Base-by-base conservation (phyloP, 2,888 invertebrate species). In the Onthophagus sagittarius region DNA sequence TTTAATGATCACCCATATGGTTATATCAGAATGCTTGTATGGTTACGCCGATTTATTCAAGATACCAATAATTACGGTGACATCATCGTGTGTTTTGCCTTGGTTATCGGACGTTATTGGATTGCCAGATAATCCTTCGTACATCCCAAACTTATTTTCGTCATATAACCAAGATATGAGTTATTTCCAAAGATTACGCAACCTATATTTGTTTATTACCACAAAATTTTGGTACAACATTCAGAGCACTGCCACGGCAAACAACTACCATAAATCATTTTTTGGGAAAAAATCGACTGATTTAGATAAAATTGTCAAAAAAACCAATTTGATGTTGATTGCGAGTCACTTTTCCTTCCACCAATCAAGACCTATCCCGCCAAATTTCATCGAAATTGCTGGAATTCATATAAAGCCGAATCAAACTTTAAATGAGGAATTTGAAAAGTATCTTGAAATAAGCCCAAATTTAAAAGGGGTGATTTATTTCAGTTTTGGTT, bases 401-500 rank as follows among this genome's bases (percentile, higher is more conserved):
- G 89, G 89, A 6, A 78, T 89, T 63, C 89, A 90, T 79, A 81
- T 85, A 7, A 73, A 76, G 33, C 74, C 77, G 32, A 82, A 88
- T 63, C 86, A 87, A 77, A 85, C 87, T 14, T 80, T 89, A 69
- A 82, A 87, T 5, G 81, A 83, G 81, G 89, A 89, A 81, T 84
- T 81, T 32, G 69, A 64, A 14, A 64, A 64, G 0, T 0, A 15
- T 14, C 5, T 63, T 2, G n/a, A 13, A 15, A 23, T n/a, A n/a
- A n/a, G n/a, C n/a, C n/a, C 15, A 15, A 63, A 11, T 5, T 15
- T 64, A 64, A 78, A 82, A 15, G 84, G 85, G 5, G 86, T 89
- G 15, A 87, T 90, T 73, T 89, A 88, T 80, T 88, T 89, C 85
- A 88, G 88, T 76, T 88, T 90, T 78, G 90, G 90, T 6, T 89